phyloP scores from a whole-genome alignment of 2,797 vertebrate species.

The Karalla daura region DNA sequence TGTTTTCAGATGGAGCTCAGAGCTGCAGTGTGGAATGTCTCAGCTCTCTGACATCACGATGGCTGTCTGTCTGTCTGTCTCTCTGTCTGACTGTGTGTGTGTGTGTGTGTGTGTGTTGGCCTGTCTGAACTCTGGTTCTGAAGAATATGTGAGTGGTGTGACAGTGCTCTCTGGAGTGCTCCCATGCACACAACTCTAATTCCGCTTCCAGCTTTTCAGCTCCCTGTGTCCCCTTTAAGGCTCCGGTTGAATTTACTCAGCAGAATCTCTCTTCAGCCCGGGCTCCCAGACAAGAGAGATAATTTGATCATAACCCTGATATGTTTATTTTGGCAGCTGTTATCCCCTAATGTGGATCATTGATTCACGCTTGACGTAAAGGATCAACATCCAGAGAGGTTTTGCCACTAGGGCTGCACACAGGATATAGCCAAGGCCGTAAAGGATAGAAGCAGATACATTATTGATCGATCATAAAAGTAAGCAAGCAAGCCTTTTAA shows the following conservation, averaged over 20 bases:
- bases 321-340: no score
- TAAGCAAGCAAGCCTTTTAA: no score
- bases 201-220: background rate
- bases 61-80: background rate
- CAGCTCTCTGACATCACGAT: conserved; percentile 35
- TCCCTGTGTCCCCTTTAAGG: background rate
- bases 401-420: background rate
- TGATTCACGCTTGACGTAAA: background rate
- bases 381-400: no score
- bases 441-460: no score
- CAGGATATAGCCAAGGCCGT: background rate
- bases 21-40: conserved; percentile 58
- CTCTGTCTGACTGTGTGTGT: conserved; percentile 14
- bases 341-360: no score
- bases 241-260: background rate
- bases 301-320: background rate
- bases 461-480: no score
- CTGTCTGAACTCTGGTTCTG: background rate
- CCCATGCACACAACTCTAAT: background rate
- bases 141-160: background rate
- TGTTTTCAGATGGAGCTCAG: conserved; percentile 6
- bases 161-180: background rate
- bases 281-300: background rate
- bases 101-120: background rate
- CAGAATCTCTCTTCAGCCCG: no score